Base-by-base conservation (phyloP, 2,797 vertebrate species). In the Thripadectes ignobilis region DNA sequence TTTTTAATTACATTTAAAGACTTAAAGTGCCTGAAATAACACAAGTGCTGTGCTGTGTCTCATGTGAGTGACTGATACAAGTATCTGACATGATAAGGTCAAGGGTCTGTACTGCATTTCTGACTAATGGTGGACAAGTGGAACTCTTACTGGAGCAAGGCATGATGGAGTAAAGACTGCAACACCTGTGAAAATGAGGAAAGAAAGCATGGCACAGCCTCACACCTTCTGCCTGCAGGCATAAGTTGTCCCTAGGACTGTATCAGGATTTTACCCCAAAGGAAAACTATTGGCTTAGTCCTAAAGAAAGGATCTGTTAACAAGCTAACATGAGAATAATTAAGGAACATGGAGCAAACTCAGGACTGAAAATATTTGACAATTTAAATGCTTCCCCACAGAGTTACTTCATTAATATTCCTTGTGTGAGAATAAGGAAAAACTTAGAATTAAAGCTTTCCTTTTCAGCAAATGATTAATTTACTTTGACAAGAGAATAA, bases 331-430 rank as follows among this genome's bases (percentile, higher is more conserved):
- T 14, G 19, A 91, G 36, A 62, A 57, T 75, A 93, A 78, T 82
- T 75, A 92, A 63, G 32, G 41, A 84, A 81, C 24, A 66, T 87
- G 9, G 43, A 91, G 19, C 14, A 85, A 87, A 78, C 10, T 15
- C 68, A 61, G 21, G 39, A n/a, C 39, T 38, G 68, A 82, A 88
- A 85, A 79, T 85, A 62, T 79, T 46, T 89, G 43, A 62, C 22
- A 49, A 45, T 83, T 71, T 80, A 83, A 92, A 89, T 83, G 23
- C 23, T 30, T 67, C 36, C 48, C 55, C 34, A 32, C 22, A 58
- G 66, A 75, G 7, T 76, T 75, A 48, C 10, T 73, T 73, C 38
- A 55, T 91, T 85, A 92, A 89, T 85, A 76, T 69, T 67, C 30
- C 30, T 65, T 0, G 2, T 51, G 27, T 1, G 14, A 85, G 22